A percentile compares a stretch with the other conserved stretches of the same genome.
These are phyloP conservation scores for Contarinia nasturtii DNA, from an alignment of 1,140 invertebrate genomes.

Conservation along the genomic window DNA sequence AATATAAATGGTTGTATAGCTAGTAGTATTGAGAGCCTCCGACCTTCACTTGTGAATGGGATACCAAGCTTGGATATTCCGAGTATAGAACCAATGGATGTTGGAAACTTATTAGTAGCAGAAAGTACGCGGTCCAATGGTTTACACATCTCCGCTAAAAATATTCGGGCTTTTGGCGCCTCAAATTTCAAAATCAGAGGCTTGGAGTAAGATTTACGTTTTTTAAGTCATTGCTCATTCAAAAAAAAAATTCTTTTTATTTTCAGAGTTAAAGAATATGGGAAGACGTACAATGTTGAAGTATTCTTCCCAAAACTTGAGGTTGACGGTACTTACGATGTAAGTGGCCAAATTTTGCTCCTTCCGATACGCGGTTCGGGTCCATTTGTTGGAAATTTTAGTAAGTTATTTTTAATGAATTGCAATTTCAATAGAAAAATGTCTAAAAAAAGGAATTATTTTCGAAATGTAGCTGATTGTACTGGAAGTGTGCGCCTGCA, in stretches of 20 bases:
- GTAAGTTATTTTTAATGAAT: conserved; percentile 18
- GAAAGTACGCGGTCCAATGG: conserved; percentile 24
- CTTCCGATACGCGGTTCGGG: conserved; percentile 39
- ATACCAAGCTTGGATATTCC: conserved; percentile 42
- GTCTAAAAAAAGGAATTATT: too few species aligned
- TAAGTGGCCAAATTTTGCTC: conserved; percentile 37
- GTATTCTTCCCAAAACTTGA: conserved; percentile 31
- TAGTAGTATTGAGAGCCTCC: conserved; percentile 30
- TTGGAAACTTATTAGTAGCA: conserved; percentile 33
- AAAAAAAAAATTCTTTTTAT: conserved; percentile 6
- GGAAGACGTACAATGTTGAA: conserved; percentile 26
- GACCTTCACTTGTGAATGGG: conserved; percentile 29
- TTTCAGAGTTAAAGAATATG: conserved; percentile 28
- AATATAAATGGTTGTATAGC: conserved; percentile 34
- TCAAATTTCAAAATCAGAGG: conserved; percentile 34
- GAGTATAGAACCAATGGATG: conserved; percentile 34
- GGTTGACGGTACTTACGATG: conserved; percentile 35
- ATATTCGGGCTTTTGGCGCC: conserved; percentile 35
- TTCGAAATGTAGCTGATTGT: neutral
- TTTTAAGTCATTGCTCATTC: neutral
- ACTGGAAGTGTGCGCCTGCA: neutral
- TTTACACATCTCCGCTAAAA: conserved; percentile 29
- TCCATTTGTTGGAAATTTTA: conserved; percentile 37
- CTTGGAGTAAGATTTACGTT: conserved; percentile 26
- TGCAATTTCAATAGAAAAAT: neutral